Evolutionary conservation across 2,113 vertebrate species (phyloP), one percentile per base, ranked within the genome.

Genomic region (Centropus bengalensis): DNA sequence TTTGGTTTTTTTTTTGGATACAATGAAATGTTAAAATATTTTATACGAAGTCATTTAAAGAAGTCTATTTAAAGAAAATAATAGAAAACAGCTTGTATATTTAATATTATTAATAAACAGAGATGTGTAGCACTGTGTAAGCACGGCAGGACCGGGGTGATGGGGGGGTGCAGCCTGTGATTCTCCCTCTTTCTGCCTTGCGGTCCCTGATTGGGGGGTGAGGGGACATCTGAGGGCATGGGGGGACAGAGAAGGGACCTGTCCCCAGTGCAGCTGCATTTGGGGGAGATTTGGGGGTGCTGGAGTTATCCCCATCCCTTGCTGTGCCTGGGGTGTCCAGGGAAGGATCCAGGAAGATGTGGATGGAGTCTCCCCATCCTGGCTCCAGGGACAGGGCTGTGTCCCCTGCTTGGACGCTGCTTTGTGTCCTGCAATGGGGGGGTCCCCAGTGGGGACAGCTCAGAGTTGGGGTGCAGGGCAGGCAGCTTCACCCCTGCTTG

Each of bases 41-140:
- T 98, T 98, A 97, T 98, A 98, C 82, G 95, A 98, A 97, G 96
- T 95, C 97, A 97, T 98, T 97, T 97, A 96, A 96, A 90, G 80
- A 98, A 96, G 54, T 98, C 94, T 98, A 98, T 98, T 98, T 98
- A 98, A 98, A 97, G 91, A 94, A 82, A 95, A 76, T 27, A 88
- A 97, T 94, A 96, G 96, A 83, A 96, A 97, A 74, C 91, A 91
- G 73, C 96, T 91, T 97, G 96, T 97, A 96, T 98, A 97, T 98
- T 98, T 97, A 96, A 47, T 52, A 52, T 97, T 97, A 97, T 97
- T 97, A 98, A 95, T 94, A 96, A 96, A 96, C 24, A 59, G 44
- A 66, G 78, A 68, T 0, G 23, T 42, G 75, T 51, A 94, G 63
- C 26, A 4, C 28, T 42, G 86, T 91, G 78, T 79, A 3, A 71